Conservation (phyloP, 2,113 vertebrate species). For the Clupea harengus region DNA sequence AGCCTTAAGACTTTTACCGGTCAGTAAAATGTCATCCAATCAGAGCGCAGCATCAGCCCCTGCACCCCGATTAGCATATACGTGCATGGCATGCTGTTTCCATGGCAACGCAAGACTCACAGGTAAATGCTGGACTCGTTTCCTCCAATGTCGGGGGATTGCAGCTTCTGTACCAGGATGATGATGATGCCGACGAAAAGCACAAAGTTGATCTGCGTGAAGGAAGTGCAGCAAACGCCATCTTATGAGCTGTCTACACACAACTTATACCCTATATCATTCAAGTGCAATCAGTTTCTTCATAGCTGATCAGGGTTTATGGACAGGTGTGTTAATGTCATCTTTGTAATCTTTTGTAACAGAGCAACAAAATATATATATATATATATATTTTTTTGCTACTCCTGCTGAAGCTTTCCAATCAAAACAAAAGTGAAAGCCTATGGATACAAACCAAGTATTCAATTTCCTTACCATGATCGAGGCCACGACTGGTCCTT, state of each 20-base stretch:
- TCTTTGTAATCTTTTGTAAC: no score
- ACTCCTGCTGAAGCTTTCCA: no score
- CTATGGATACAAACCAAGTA: neutral
- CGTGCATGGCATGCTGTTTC: constrained; percentile 34
- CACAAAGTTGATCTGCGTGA: constrained; percentile 88
- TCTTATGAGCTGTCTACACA: neutral
- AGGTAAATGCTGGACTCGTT: constrained; percentile 99
- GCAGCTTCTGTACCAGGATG: constrained; percentile 97
- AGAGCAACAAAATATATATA: no score
- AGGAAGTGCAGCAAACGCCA: neutral
- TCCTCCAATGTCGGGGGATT: constrained; percentile 95
- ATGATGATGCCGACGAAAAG: constrained; percentile 97
- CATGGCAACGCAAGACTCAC: constrained; percentile 76
- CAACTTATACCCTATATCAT: neutral
- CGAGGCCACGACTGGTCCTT: constrained; percentile 92
- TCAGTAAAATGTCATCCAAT: constrained; percentile 20
- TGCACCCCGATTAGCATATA: constrained; percentile 7
- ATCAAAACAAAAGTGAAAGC: neutral
- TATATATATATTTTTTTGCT: no score
- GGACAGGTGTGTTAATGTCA: no score
- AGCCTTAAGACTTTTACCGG: neutral
- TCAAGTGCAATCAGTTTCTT: no score
- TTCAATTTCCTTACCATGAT: constrained; percentile 83
- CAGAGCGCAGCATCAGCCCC: constrained; percentile 15
- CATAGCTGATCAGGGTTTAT: no score